Evolutionary conservation across 1,140 invertebrate genomes (phyloP), one percentile per base, ranked within the genome.

Genomic region (Ooceraea biroi): DNA sequence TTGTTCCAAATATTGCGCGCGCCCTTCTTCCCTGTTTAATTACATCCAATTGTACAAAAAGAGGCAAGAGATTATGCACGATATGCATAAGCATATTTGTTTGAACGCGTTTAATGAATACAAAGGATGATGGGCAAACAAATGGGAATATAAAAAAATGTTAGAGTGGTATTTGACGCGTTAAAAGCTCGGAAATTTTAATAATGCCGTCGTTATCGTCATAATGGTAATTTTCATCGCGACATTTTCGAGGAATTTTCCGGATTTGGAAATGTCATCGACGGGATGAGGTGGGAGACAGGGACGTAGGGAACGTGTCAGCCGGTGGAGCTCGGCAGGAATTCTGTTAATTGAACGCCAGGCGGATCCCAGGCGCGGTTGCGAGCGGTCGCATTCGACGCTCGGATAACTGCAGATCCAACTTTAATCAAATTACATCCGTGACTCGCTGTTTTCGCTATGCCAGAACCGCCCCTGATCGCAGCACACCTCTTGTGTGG

Each of bases 351-450:
- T 90, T 90, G 88, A 90, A 89, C 85, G 61, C 69, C 82, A 74
- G 61, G 46, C 55, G 60, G 82, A 88, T 87, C 69, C 82, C 82
- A 52, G 41, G 63, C 85, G 69, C 85, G 86, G 71, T 87, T 88
- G 85, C 83, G 66, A 88, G 76, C 86, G 83, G 83, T 88, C 71
- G 77, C 87, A 78, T 88, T 85, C 86, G 86, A 85, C 86, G 82
- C 83, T 85, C 60, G 85, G 74, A 88, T 88, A 89, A 90, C 83
- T 90, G 85, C 44, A 72, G 71, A 88, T 82, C 85, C 76, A 83
- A 90, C 77, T 90, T 89, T 89, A 90, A 90, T 90, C 88, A 88
- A 90, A 90, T 90, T 89, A 89, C 87, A 88, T 55, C 72, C 77
- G 77, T 88, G 87, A 88, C 86, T 83, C 83, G 86, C 74, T 88